Conservation (phyloP, 2,113 vertebrate genomes). For the Irena cyanogastra region DNA sequence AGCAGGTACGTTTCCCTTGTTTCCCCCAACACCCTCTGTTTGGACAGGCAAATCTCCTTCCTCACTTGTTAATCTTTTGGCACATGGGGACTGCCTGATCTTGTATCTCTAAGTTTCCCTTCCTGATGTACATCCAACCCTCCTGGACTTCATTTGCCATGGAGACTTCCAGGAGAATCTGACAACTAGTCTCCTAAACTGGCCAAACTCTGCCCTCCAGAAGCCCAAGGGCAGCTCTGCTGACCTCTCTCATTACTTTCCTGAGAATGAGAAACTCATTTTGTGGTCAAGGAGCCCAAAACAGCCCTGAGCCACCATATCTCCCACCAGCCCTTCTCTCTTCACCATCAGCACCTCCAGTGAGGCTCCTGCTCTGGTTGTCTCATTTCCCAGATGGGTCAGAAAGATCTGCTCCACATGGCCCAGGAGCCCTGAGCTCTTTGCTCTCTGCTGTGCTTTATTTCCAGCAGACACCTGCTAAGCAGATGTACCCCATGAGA, state of each 20-base stretch:
- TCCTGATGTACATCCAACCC: no score
- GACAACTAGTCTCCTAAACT: not conserved
- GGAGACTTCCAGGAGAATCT: not conserved
- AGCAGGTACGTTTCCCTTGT: not conserved
- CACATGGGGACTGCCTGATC: not conserved
- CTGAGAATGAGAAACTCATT: not conserved
- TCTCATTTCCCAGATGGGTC: not conserved
- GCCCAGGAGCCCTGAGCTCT: rapidly evolving
- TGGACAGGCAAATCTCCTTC: not conserved
- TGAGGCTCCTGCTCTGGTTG: not conserved
- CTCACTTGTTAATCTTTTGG: not conserved
- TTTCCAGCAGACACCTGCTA: not conserved
- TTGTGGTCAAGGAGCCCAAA: not conserved
- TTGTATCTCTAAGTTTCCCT: not conserved
- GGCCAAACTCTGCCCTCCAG: not conserved
- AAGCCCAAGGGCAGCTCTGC: not conserved
- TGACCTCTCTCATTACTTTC: not conserved
- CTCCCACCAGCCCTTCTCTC: not conserved
- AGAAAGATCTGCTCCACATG: no score
- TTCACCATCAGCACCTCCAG: no score
- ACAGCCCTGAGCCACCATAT: no score
- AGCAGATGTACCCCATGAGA: rapidly evolving
- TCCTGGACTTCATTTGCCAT: no score
- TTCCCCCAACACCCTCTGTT: not conserved
- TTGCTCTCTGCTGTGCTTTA: not conserved